Base-by-base conservation (phyloP, 2,797 vertebrate genomes). In the Bovichtus diacanthus region DNA sequence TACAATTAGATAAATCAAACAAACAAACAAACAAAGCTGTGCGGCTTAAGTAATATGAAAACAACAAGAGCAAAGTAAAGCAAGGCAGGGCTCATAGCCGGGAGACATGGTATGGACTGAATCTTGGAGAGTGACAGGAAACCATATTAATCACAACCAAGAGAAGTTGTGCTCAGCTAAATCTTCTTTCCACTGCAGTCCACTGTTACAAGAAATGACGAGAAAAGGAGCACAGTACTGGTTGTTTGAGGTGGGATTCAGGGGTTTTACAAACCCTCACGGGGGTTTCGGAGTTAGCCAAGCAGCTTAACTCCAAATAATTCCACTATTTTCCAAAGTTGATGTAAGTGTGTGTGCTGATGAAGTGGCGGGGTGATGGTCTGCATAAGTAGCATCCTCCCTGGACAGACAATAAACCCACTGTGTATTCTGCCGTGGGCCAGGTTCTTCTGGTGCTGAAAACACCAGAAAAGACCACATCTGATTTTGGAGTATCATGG, bases 1-100 rank as follows among this genome's bases (percentile, higher is more conserved):
- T 83, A 83, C 79, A 90, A 90, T 88, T 82, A 88, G 67, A 83
- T 83, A 87, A 88, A 84, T 86, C 65, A 87, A 90, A 92, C 59
- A 65, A 87, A 87, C 59, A 65, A 87, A 87, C 61, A 87, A 86
- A 88, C 73, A 83, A 80, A 82, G 62, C 68, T 70, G 76, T 83
- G 62, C 44, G 55, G 76, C 73, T 83, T 76, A 85, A 90, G 66
- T 66, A 88, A 82, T 84, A 76, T 64, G 79, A 84, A 89, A 88
- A 85, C 63, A 84, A 88, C 43, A 55, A 70, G 58, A 80, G 44
- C 9, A 27, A 58, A 82, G 51, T 58, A 60, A 83, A 79, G 54
- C 70, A 71, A 60, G 65, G 78, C 49, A 39, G 64, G 13, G 59
- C 44, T 73, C 63, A 71, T 21, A 71, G 76, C 73, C 25, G 21